These are phyloP conservation scores for Melangyna quadrimaculata DNA, from an alignment of 2,888 invertebrate species.

Conservation along the genomic window DNA sequence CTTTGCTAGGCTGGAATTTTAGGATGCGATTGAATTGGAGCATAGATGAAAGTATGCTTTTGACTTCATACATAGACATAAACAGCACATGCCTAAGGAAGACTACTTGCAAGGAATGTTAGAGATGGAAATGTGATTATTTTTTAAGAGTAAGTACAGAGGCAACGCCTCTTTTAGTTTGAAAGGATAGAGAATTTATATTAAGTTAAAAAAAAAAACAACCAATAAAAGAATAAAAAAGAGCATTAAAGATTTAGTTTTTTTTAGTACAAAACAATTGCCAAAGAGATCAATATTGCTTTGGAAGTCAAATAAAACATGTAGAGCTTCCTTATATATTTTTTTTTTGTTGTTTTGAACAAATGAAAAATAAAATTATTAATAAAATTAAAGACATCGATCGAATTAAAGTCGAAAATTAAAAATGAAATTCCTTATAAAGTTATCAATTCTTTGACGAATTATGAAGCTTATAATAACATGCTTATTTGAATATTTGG, in stretches of 20 bases:
- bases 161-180: slow-evolving; percentile 41
- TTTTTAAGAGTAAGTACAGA: slow-evolving; percentile 37
- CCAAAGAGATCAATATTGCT: slow-evolving; percentile 6
- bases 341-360: not conserved
- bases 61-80: slow-evolving; percentile 36
- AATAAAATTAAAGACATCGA: not conserved
- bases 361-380: not conserved
- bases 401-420: not conserved
- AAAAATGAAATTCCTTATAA: not conserved
- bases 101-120: slow-evolving; percentile 46
- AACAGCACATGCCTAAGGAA: slow-evolving; percentile 25
- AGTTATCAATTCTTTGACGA: not conserved
- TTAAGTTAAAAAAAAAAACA: slow-evolving; percentile 4
- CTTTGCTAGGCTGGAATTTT: slow-evolving; percentile 50
- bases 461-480: not conserved
- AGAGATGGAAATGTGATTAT: slow-evolving; percentile 63
- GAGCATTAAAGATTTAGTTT: not conserved
- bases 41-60: slow-evolving; percentile 56
- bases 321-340: not conserved
- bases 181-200: slow-evolving; percentile 18
- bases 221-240: not conserved
- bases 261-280: not conserved
- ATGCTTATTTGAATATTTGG: not conserved
- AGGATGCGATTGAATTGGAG: slow-evolving; percentile 68
- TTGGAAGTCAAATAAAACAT: not conserved